phyloP scores from a whole-genome alignment of 1,140 invertebrate species.

The Micrasema minimum region DNA sequence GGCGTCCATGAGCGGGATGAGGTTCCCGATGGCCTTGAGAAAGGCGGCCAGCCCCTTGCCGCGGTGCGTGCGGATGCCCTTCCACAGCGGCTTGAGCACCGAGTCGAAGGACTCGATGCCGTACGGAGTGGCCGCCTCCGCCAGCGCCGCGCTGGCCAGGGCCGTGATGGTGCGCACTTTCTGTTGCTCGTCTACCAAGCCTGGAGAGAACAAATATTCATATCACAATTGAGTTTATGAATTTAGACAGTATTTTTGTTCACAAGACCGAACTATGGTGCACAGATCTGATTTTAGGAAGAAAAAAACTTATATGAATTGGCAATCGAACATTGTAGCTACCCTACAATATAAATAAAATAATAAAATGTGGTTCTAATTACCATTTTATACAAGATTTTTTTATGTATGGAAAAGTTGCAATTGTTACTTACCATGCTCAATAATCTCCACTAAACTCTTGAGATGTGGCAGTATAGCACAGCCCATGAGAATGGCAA shows the following conservation, averaged over 20 bases:
- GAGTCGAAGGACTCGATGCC: slow-evolving; percentile 99
- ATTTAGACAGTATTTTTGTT: no score
- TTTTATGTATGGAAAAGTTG: no score
- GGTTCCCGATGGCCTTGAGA: slow-evolving; percentile 98
- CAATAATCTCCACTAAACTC: slow-evolving; percentile 98
- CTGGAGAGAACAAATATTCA: slow-evolving; percentile 57
- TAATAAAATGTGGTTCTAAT: no score
- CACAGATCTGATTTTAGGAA: no score
- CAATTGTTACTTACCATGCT: slow-evolving; percentile 80
- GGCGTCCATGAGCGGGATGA: slow-evolving; percentile 99
- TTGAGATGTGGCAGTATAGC: slow-evolving; percentile 98
- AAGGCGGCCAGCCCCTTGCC: slow-evolving; percentile 99
- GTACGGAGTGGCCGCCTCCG: slow-evolving; percentile 98
- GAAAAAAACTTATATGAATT: no score
- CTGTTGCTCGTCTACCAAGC: slow-evolving; percentile 86
- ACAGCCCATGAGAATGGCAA: slow-evolving; percentile 99
- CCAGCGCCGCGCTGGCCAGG: slow-evolving; percentile 95
- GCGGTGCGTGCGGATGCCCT: slow-evolving; percentile 97
- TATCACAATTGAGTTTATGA: no score
- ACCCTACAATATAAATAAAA: no score
- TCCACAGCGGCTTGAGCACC: slow-evolving; percentile 98
- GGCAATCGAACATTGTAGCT: no score
- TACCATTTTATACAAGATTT: no score
- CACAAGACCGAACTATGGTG: no score
- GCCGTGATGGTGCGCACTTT: slow-evolving; percentile 98